phyloP scores from a whole-genome alignment of 2,113 vertebrate genomes.

The Coregonus clupeaformis region DNA sequence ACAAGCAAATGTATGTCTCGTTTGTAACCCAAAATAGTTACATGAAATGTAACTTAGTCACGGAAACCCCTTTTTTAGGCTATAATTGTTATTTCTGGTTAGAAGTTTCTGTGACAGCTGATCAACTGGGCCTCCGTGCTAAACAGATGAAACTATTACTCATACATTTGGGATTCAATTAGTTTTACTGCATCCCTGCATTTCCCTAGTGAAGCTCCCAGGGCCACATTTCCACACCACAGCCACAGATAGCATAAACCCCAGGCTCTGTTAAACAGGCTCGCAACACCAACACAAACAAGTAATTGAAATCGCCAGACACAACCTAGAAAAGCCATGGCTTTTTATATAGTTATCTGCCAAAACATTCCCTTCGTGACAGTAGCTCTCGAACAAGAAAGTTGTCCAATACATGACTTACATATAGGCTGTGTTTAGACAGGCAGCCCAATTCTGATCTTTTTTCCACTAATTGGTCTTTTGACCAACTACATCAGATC shows the following conservation, averaged over 20 bases:
- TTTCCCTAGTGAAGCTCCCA: constrained; percentile 12
- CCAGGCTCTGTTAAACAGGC: constrained; percentile 22
- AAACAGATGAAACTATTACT: background rate
- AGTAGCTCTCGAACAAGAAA: constrained; percentile 11
- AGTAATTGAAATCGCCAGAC: constrained; percentile 21
- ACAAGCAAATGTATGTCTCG: too few species aligned
- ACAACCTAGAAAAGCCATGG: background rate
- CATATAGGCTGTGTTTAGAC: too few species aligned
- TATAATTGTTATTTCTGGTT: too few species aligned
- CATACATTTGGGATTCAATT: constrained; percentile 29
- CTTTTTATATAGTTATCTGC: constrained; percentile 11
- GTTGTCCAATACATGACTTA: constrained; percentile 12
- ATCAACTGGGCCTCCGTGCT: too few species aligned
- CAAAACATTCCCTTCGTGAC: constrained; percentile 17
- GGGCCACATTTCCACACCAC: constrained; percentile 28
- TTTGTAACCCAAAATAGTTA: too few species aligned
- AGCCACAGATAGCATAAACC: constrained; percentile 25
- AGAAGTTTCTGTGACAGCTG: too few species aligned
- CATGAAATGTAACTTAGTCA: too few species aligned
- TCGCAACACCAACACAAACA: constrained; percentile 34
- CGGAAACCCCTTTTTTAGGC: too few species aligned
- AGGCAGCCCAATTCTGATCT: too few species aligned
- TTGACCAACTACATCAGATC: too few species aligned
- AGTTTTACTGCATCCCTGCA: constrained; percentile 30
- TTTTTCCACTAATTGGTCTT: too few species aligned